Percentiles rank a stretch among this genome's conserved stretches.
Conservation (phyloP, 2,888 invertebrate species). For the Ptychoptera contaminata region DNA sequence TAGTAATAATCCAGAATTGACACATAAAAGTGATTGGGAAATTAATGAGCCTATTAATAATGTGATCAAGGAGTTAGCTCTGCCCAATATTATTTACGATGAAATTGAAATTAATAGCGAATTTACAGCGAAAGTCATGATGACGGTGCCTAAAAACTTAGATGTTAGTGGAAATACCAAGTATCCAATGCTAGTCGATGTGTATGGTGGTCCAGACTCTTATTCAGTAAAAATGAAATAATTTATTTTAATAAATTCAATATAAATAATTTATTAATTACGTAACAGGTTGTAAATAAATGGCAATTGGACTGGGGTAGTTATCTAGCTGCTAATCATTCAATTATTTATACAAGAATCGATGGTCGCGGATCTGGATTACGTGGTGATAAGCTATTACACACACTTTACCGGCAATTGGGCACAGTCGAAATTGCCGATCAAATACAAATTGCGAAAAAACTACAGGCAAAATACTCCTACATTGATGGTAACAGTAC, state of each 20-base stretch:
- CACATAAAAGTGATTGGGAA: slow-evolving; percentile 42
- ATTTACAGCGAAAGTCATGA: slow-evolving; percentile 50
- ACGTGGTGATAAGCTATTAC: slow-evolving; percentile 67
- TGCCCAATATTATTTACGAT: slow-evolving; percentile 44
- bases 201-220: slow-evolving; percentile 88
- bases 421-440: slow-evolving; percentile 86
- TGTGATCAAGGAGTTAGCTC: slow-evolving; percentile 31
- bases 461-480: slow-evolving; percentile 25
- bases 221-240: slow-evolving; percentile 47
- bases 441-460: slow-evolving; percentile 66
- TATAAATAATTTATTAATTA: neutral
- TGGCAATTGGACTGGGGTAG: slow-evolving; percentile 79
- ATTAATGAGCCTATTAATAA: slow-evolving; percentile 40
- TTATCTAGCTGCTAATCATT: slow-evolving; percentile 68
- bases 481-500: slow-evolving; percentile 69
- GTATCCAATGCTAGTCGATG: slow-evolving; percentile 70
- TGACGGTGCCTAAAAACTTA: slow-evolving; percentile 58
- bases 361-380: slow-evolving; percentile 83
- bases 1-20: slow-evolving; percentile 9
- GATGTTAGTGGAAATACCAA: slow-evolving; percentile 46
- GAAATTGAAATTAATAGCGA: slow-evolving; percentile 48
- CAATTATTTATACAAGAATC: slow-evolving; percentile 74
- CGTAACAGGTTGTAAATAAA: slow-evolving; percentile 35
- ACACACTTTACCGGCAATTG: slow-evolving; percentile 64
- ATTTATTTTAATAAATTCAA: no score